Percentiles rank a stretch among this genome's conserved stretches.
phyloP scores from a whole-genome alignment of 1,140 invertebrate species.

The Saccostrea glomerata region DNA sequence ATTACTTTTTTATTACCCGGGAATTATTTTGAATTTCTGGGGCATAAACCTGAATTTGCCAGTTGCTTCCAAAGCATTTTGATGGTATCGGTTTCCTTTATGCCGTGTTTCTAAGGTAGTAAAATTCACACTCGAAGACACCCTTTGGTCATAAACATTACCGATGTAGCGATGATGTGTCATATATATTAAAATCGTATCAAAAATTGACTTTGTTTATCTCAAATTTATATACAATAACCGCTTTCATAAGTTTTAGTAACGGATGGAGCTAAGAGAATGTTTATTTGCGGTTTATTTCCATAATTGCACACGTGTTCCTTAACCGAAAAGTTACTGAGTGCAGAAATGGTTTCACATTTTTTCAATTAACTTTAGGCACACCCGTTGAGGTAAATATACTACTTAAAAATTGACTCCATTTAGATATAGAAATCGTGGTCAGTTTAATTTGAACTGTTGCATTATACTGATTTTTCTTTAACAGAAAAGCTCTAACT shows the following conservation, averaged over 20 bases:
- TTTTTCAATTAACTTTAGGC: constrained; percentile 4
- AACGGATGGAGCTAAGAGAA: background rate
- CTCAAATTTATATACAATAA: constrained; percentile 26
- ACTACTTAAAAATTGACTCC: background rate
- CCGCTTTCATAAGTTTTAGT: constrained; percentile 17
- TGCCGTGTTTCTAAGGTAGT: constrained; percentile 18
- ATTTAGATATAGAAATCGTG: background rate
- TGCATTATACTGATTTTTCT: too few relatives aligned
- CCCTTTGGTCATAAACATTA: constrained; percentile 9
- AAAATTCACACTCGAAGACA: constrained; percentile 32
- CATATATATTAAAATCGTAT: constrained; percentile 33
- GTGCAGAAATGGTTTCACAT: background rate
- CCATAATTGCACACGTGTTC: background rate
- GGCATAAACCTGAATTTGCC: constrained; percentile 37
- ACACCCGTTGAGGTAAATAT: background rate
- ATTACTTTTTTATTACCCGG: constrained; percentile 31
- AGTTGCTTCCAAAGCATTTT: constrained; percentile 23
- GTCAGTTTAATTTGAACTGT: background rate
- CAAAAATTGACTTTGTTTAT: constrained; percentile 29
- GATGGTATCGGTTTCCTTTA: constrained; percentile 23
- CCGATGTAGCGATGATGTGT: constrained; percentile 12
- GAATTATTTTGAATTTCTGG: constrained; percentile 38
- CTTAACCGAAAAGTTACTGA: background rate
- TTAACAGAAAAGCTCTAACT: too few relatives aligned
- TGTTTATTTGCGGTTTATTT: constrained; percentile 37